These are phyloP conservation scores for Sarcoramphus papa DNA, from an alignment of 2,797 vertebrate species.

Conservation along the genomic window DNA sequence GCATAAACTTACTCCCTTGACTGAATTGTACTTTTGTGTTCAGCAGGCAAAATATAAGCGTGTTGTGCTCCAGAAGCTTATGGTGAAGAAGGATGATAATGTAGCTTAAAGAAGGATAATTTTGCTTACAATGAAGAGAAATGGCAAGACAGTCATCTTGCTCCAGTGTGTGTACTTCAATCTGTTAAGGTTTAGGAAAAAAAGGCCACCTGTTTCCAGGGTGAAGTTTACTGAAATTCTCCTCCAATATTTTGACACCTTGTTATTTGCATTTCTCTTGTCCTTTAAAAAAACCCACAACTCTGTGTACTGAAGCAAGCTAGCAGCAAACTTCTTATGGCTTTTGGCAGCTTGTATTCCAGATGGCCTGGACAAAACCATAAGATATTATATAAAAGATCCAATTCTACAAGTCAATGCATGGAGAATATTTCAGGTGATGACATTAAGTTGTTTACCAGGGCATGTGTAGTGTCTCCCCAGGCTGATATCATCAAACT, in stretches of 20 bases:
- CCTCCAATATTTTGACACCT: slow-evolving; percentile 12
- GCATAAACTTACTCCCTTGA: neutral
- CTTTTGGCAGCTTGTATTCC: slow-evolving; percentile 44
- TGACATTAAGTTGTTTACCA: slow-evolving; percentile 17
- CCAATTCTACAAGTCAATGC: neutral
- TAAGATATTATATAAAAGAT: slow-evolving; percentile 18
- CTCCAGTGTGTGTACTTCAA: neutral
- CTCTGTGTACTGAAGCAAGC: neutral
- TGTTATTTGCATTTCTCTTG: slow-evolving; percentile 1
- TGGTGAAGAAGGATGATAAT: neutral
- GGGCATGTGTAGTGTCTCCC: neutral
- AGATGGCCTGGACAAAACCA: slow-evolving; percentile 28
- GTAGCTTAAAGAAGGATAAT: neutral
- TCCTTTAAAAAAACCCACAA: neutral
- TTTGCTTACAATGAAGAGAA: neutral
- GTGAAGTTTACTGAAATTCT: slow-evolving; percentile 1
- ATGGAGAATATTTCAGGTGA: slow-evolving; percentile 31
- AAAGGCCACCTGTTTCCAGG: neutral
- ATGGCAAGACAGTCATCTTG: neutral
- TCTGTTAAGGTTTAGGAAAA: neutral
- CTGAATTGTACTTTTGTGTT: neutral
- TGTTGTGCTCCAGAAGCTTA: neutral
- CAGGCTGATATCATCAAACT: neutral
- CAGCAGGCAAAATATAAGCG: neutral
- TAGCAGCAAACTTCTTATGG: neutral